A percentile compares a stretch with the other conserved stretches of the same genome.
Evolutionary conservation across 2,797 vertebrate genomes (phyloP).

Genomic region (Cichlasoma orientale): DNA sequence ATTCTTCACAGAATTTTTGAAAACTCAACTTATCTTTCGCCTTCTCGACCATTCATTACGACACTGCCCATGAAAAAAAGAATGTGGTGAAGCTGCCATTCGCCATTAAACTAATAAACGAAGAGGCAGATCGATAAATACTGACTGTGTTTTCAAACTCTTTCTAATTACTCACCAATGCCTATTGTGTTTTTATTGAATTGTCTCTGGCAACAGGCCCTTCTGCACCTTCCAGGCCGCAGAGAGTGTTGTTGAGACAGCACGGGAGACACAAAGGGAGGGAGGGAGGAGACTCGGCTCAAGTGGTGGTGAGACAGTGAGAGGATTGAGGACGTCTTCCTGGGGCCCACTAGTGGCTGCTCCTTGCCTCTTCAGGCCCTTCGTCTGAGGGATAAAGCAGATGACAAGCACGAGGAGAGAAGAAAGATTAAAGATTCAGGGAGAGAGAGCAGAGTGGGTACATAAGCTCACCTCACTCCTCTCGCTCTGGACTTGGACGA

Average conservation of each 20-base stretch:
- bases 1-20: neutral
- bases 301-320: neutral
- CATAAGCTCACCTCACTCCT: conserved; percentile 48
- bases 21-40: neutral
- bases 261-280: neutral
- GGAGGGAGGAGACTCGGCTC: neutral
- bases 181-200: conserved; percentile 9
- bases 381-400: conserved; percentile 13
- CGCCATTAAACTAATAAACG: neutral
- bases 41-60: neutral
- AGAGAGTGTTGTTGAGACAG: conserved; percentile 3
- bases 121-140: conserved; percentile 14
- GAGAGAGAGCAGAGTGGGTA: neutral
- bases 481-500: conserved; percentile 24
- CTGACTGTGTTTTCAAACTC: conserved; percentile 17
- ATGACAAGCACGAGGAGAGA: conserved; percentile 24
- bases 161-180: conserved; percentile 24
- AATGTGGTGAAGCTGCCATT: neutral
- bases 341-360: conserved; percentile 71
- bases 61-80: neutral
- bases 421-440: conserved; percentile 37
- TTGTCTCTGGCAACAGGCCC: conserved; percentile 35
- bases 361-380: conserved; percentile 47
- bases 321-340: conserved; percentile 36
- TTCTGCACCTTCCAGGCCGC: conserved; percentile 15